A percentile compares a stretch with the other conserved stretches of the same genome.
phyloP scores from a whole-genome alignment of 2,888 invertebrate genomes.

The Molorchus minor region DNA sequence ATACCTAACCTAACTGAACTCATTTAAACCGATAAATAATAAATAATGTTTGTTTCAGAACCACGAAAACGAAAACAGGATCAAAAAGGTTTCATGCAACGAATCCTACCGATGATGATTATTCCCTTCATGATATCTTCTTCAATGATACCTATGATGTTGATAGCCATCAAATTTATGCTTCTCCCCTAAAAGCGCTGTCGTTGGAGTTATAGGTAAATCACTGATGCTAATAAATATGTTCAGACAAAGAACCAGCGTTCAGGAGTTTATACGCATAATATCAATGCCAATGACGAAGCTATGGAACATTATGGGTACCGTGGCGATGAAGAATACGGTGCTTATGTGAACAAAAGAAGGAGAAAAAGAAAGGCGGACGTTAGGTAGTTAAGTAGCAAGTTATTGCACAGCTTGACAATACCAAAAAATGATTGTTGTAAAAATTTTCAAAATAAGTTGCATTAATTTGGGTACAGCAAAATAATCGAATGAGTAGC shows the following conservation, averaged over 20 bases:
- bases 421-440: no score
- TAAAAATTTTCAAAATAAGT: no score
- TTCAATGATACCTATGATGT: slow-evolving; percentile 73
- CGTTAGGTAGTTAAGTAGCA: no score
- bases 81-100: slow-evolving; percentile 67
- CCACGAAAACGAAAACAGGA: slow-evolving; percentile 50
- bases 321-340: slow-evolving; percentile 67
- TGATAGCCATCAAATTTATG: slow-evolving; percentile 76
- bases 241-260: slow-evolving; percentile 56
- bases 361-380: neutral
- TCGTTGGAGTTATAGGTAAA: slow-evolving; percentile 77
- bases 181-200: no score
- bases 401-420: no score
- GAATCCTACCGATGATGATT: slow-evolving; percentile 73
- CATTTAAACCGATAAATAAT: neutral
- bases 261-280: slow-evolving; percentile 53
- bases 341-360: slow-evolving; percentile 66
- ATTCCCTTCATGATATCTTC: slow-evolving; percentile 77
- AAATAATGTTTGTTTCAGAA: slow-evolving; percentile 13
- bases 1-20: neutral
- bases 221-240: slow-evolving; percentile 73
- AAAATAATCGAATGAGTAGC: no score
- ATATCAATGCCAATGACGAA: slow-evolving; percentile 38
- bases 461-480: no score
- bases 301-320: slow-evolving; percentile 67